These are phyloP conservation scores for Dryococelus australis DNA, from an alignment of 2,888 invertebrate genomes.

Conservation along the genomic window DNA sequence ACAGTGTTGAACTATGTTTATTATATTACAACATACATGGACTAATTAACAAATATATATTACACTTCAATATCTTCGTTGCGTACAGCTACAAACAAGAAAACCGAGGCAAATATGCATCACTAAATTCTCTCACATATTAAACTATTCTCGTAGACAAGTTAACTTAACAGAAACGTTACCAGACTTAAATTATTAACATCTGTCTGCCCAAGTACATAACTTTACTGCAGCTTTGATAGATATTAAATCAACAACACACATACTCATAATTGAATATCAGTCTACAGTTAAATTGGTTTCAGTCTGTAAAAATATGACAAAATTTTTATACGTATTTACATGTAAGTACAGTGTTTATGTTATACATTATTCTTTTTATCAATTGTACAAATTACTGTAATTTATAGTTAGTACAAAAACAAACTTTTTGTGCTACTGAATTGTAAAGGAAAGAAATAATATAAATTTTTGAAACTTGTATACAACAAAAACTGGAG, in stretches of 20 bases:
- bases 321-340: background rate
- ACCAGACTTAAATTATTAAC: background rate
- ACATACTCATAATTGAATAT: background rate
- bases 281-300: background rate
- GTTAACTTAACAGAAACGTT: background rate
- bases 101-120: background rate
- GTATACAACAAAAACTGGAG: background rate
- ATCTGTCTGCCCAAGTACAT: background rate
- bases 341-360: background rate
- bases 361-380: background rate
- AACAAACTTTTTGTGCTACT: too few species aligned
- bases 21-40: background rate
- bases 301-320: slow-evolving; percentile 12
- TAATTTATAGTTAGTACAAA: too few species aligned
- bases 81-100: background rate
- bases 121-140: background rate
- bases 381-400: background rate
- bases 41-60: slow-evolving; percentile 16
- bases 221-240: background rate
- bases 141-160: background rate
- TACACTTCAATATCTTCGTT: slow-evolving; percentile 7
- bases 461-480: background rate
- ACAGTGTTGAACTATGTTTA: background rate
- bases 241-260: background rate
- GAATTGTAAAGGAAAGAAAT: background rate